Conservation (phyloP, 2,113 vertebrate genomes). For the Alces alces region DNA sequence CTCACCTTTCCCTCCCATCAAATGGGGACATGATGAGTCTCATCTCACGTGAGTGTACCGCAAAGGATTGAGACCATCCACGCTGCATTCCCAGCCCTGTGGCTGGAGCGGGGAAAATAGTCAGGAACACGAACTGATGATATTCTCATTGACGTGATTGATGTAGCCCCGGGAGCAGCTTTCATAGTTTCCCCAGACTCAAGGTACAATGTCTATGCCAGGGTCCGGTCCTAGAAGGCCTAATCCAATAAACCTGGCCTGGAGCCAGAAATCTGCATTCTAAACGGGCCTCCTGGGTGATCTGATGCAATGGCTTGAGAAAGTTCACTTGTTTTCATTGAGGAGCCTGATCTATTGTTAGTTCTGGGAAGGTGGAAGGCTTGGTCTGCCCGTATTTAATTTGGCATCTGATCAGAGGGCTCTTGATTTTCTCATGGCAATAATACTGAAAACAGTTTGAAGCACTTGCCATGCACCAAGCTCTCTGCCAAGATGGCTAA, state of each 20-base stretch:
- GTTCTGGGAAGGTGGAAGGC: neutral
- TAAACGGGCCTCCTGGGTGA: neutral
- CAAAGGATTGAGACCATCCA: fast-evolving
- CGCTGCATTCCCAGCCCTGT: fast-evolving
- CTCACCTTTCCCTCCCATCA: neutral
- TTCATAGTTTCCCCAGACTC: neutral
- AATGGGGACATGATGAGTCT: neutral
- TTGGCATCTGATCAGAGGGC: neutral
- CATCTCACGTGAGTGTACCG: neutral
- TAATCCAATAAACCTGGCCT: neutral
- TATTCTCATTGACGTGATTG: neutral
- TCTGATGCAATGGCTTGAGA: neutral
- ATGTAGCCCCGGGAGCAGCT: neutral
- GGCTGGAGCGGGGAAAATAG: neutral
- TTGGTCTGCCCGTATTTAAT: neutral
- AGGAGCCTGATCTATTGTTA: neutral
- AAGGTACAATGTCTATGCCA: fast-evolving
- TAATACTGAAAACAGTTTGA: neutral
- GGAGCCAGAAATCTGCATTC: neutral
- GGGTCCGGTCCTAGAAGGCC: neutral
- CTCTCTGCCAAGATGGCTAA: neutral
- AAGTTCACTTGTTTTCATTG: neutral
- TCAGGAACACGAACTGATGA: neutral
- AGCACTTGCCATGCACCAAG: no score
- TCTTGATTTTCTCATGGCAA: neutral